Conservation (phyloP, 2,888 invertebrate genomes). For the Scelioninae gen. 2 region DNA sequence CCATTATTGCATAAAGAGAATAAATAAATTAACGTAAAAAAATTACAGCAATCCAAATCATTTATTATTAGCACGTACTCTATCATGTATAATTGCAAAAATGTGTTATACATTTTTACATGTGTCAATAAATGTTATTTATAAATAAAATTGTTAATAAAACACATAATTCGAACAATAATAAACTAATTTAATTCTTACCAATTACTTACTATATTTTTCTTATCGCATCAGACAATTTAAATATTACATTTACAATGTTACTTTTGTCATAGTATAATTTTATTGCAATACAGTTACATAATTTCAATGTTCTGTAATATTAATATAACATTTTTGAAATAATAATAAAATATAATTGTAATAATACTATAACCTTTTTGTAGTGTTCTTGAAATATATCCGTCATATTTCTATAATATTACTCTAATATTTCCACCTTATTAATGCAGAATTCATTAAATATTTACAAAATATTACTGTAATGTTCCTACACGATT, state of each 20-base stretch:
- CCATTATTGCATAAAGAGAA: slow-evolving; percentile 31
- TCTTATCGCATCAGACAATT: too few species aligned
- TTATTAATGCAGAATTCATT: neutral
- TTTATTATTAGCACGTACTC: too few species aligned
- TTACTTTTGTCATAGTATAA: too few species aligned
- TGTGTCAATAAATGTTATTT: too few species aligned
- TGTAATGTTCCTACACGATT: too few species aligned
- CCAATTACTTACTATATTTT: too few species aligned
- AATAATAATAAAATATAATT: slow-evolving; percentile 5
- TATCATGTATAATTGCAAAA: too few species aligned
- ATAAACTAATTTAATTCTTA: too few species aligned
- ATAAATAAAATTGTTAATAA: neutral
- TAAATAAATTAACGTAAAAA: neutral
- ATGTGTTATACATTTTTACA: too few species aligned
- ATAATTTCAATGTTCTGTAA: too few species aligned
- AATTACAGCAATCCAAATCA: neutral
- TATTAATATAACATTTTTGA: slow-evolving; percentile 5
- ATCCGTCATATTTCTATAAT: slow-evolving; percentile 2
- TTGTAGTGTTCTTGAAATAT: slow-evolving; percentile 8
- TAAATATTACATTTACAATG: neutral
- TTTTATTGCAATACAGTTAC: too few species aligned
- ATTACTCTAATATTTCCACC: neutral
- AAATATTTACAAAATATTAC: neutral
- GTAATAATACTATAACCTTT: slow-evolving; percentile 5
- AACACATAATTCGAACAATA: neutral